Conservation (phyloP, 1,140 invertebrate species). For the Drosophila chauvacae region DNA sequence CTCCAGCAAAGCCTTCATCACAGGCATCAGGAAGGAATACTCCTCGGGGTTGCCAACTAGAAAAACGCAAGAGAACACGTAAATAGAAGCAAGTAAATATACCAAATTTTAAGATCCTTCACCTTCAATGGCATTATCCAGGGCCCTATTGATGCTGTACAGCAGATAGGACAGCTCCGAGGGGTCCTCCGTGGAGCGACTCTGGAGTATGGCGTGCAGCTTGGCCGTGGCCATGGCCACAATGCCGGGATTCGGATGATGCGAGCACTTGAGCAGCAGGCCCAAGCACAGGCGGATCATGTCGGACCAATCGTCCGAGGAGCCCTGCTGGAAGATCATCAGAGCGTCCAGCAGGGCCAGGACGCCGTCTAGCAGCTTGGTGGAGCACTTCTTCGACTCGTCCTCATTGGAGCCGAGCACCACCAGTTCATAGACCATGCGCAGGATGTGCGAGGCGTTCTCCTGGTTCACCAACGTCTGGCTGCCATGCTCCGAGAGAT, state of each 20-base stretch:
- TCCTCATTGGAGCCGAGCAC: constrained; percentile 86
- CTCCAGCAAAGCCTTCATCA: constrained; percentile 88
- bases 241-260: constrained; percentile 86
- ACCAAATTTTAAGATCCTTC: background rate
- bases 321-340: constrained; percentile 86
- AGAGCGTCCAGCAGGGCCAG: constrained; percentile 85
- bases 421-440: constrained; percentile 87
- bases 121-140: constrained; percentile 85
- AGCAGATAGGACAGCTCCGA: constrained; percentile 87
- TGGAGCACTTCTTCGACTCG: constrained; percentile 86
- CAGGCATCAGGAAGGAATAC: constrained; percentile 88
- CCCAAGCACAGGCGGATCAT: constrained; percentile 86
- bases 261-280: constrained; percentile 86
- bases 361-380: constrained; percentile 86
- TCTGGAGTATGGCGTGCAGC: constrained; percentile 87
- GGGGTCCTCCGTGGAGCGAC: constrained; percentile 85
- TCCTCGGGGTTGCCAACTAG: constrained; percentile 86
- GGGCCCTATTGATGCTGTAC: constrained; percentile 83
- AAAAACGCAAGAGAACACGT: background rate
- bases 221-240: constrained; percentile 88
- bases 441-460: constrained; percentile 87
- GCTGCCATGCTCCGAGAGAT: constrained; percentile 86
- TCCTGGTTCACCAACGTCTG: constrained; percentile 84
- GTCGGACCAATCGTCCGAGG: constrained; percentile 86
- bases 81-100: background rate